Conservation (phyloP, 1,140 invertebrate genomes). For the Aricia agestis region DNA sequence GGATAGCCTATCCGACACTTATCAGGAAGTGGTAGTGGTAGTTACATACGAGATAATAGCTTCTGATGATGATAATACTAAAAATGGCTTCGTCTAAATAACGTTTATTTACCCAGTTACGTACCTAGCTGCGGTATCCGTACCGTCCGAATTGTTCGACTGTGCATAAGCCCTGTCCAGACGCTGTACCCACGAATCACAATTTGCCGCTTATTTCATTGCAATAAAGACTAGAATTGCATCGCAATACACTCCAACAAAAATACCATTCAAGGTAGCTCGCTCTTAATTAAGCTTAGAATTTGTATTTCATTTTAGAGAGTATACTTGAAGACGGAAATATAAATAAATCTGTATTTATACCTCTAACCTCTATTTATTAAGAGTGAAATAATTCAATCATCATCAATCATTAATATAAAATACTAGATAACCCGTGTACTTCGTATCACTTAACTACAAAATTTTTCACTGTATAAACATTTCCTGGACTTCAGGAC, state of each 20-base stretch:
- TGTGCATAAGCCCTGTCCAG: neutral
- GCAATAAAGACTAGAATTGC: neutral
- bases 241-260: neutral
- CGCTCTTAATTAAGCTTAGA: neutral
- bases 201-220: neutral
- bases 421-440: too few species aligned
- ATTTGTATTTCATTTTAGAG: neutral
- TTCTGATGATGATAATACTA: neutral
- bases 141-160: neutral
- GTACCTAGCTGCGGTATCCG: neutral
- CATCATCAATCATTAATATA: too few species aligned
- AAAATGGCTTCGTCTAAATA: neutral
- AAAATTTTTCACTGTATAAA: too few species aligned
- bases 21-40: too few species aligned
- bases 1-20: too few species aligned
- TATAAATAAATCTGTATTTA: too few species aligned
- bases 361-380: too few species aligned
- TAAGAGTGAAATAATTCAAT: too few species aligned
- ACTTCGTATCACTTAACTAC: too few species aligned
- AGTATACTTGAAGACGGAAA: neutral
- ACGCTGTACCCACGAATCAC: neutral
- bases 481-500: too few species aligned
- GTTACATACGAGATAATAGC: neutral
- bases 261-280: neutral
- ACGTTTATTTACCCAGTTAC: neutral